Conservation (phyloP, 2,113 vertebrate species). For the Redunca redunca region DNA sequence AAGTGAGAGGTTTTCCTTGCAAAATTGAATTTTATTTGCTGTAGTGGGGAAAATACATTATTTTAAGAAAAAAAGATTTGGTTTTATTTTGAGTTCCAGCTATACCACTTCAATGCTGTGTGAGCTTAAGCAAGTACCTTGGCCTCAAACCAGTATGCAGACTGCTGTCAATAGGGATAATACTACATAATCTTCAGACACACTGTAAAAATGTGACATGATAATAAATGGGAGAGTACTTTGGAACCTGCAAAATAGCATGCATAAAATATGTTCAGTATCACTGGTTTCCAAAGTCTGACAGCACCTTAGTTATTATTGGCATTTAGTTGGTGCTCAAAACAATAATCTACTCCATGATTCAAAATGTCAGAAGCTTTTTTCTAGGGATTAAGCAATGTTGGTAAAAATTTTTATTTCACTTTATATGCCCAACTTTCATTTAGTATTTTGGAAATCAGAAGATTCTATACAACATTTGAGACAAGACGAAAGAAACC, state of each 20-base stretch:
- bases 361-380: conserved; percentile 8
- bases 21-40: not conserved
- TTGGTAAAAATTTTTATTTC: not conserved
- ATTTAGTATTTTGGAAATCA: not conserved
- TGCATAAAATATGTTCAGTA: not conserved
- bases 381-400: conserved; percentile 2
- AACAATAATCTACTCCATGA: not conserved
- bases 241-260: not conserved
- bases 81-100: not conserved
- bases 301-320: not conserved
- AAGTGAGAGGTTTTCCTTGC: not conserved
- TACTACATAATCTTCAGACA: not conserved
- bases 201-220: not conserved
- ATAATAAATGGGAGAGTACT: not conserved
- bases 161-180: not conserved
- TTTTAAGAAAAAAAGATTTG: not conserved
- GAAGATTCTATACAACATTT: not conserved
- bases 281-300: not conserved
- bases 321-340: not conserved
- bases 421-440: not conserved
- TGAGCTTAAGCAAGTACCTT: not conserved
- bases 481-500: not conserved
- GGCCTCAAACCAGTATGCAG: not conserved
- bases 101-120: not conserved
- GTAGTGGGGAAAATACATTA: not conserved